Base-by-base conservation (phyloP, 2,113 vertebrate species). In the Poecilia latipinna region DNA sequence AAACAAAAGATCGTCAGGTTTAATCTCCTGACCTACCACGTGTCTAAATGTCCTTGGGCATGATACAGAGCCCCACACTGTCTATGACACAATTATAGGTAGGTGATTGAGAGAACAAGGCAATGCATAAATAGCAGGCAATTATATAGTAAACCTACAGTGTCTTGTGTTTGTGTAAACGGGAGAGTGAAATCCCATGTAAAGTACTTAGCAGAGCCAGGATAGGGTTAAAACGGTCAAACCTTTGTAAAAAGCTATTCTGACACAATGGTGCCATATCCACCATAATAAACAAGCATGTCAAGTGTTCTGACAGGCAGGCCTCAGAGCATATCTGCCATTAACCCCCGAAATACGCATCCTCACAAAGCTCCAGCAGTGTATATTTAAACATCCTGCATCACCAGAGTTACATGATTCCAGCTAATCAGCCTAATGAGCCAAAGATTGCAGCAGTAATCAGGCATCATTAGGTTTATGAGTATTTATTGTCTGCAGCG, bases 401-500 rank as follows among this genome's bases (percentile, higher is more conserved):
- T 93, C 90, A 90, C 85, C 88, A 78, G 83, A 85, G 84, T 93
- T 93, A 86, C 91, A 88, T 90, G 86, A 90, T 90, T 91, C 91
- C 85, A 92, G 93, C 91, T 95, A 95, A 95, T 95, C 93, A 94
- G 93, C 92, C 90, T 95, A 95, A 95, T 95, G 95, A 95, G 93
- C 85, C 95, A 94, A 94, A 94, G 91, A 95, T 94, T 95, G 95
- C 93, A 88, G 93, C 91, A 91, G 93, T 94, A 95, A 95, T 95
- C 94, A 95, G 93, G 94, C 93, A 86, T 94, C 94, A 95, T 95
- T 95, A 95, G 91, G 90, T 94, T 95, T 94, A 95, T 95, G 93
- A 95, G 94, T 94, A 94, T 95, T 95, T 95, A 95, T 95, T 95
- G 93, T 94, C 92, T 81, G 90, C 92, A 90, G 92, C 91, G 88